Percentiles rank a stretch among this genome's conserved stretches.
Evolutionary conservation across 2,113 vertebrate genomes (phyloP).

Genomic region (Heterotis niloticus): DNA sequence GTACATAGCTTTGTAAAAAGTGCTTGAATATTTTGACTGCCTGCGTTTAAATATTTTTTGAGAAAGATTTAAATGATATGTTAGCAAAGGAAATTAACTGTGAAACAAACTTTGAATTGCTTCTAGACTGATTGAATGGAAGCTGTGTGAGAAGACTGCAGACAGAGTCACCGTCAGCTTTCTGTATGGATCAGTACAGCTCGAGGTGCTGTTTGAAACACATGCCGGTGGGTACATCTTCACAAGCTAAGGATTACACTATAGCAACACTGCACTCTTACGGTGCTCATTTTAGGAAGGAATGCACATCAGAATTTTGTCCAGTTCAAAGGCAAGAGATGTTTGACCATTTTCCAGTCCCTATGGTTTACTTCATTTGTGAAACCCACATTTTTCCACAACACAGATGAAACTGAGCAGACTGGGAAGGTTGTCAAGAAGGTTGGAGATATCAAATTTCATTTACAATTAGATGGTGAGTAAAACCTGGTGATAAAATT

Average conservation of each 20-base stretch:
- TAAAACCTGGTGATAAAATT: background rate
- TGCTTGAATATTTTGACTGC: no score
- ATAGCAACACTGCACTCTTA: background rate
- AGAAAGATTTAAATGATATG: no score
- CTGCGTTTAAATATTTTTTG: no score
- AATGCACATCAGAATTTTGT: background rate
- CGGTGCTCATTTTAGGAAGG: background rate
- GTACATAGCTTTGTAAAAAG: no score
- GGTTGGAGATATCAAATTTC: conserved; percentile 49
- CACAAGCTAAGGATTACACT: background rate
- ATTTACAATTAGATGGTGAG: conserved; percentile 57
- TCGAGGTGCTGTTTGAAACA: conserved; percentile 51
- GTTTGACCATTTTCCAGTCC: background rate
- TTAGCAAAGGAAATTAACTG: no score
- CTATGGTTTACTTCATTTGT: background rate
- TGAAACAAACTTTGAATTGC: background rate
- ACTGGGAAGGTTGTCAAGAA: conserved; percentile 38
- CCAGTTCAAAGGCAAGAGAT: background rate
- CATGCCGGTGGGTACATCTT: conserved; percentile 41
- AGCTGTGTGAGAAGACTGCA: conserved; percentile 36
- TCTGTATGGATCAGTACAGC: conserved; percentile 54
- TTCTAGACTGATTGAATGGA: conserved; percentile 64
- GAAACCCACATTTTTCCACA: background rate
- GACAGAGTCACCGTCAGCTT: conserved; percentile 48
- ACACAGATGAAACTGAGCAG: conserved; percentile 31